Evolutionary conservation across 2,888 invertebrate genomes (phyloP).

Genomic region (Limnephilus marmoratus): DNA sequence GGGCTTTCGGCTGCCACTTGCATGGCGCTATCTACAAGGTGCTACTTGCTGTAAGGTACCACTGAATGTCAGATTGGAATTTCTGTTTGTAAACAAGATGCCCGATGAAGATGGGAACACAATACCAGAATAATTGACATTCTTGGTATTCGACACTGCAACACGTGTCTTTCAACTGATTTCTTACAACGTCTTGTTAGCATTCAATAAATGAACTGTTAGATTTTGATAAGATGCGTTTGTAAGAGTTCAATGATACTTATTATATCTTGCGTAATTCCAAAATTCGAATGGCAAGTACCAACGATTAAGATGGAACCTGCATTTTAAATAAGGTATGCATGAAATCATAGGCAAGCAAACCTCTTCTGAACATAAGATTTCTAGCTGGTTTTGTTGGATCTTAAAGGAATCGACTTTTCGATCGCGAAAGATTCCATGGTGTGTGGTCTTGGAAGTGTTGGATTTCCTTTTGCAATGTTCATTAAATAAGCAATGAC

Average conservation of each 20-base stretch:
- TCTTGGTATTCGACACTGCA: conserved; percentile 10
- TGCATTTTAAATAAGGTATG: background rate
- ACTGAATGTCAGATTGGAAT: conserved; percentile 34
- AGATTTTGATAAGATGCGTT: conserved; percentile 32
- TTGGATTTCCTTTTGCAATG: background rate
- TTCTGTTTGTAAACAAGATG: conserved; percentile 32
- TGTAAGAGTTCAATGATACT: conserved; percentile 14
- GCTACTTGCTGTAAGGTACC: background rate
- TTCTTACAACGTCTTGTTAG: conserved; percentile 30
- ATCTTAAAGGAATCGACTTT: background rate
- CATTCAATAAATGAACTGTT: conserved; percentile 12
- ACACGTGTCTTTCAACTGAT: conserved; percentile 36
- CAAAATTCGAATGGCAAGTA: background rate
- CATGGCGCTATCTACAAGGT: background rate
- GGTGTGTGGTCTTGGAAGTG: background rate
- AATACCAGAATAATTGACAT: conserved; percentile 37
- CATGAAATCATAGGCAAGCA: background rate
- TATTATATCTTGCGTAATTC: background rate
- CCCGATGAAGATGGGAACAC: conserved; percentile 19
- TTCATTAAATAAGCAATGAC: background rate
- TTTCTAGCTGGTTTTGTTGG: background rate
- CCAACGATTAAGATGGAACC: no score
- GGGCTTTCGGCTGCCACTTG: background rate
- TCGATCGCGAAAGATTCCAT: background rate
- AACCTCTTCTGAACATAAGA: background rate